Evolutionary conservation across 2,113 vertebrate species (phyloP).

Genomic region (Pelusios castaneus): DNA sequence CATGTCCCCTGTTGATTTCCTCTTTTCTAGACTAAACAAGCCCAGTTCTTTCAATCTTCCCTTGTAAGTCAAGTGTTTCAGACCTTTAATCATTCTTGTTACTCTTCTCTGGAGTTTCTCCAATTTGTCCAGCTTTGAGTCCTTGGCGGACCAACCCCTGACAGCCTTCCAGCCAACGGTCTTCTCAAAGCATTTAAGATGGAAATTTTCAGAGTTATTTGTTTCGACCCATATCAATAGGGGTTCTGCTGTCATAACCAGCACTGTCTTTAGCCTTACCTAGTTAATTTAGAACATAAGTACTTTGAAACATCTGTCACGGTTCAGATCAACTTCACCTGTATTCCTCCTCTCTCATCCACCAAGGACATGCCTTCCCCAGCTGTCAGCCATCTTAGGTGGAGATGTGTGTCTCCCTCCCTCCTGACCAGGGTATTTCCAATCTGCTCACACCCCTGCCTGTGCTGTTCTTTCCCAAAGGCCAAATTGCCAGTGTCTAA

Average conservation of each 20-base stretch:
- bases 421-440: background rate
- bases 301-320: background rate
- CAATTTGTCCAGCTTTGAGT: background rate
- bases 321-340: too few species aligned
- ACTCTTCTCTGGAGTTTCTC: too few species aligned
- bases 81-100: too few species aligned
- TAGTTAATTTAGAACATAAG: background rate
- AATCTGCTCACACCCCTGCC: too few species aligned
- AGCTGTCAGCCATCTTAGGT: too few species aligned
- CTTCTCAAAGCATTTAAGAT: background rate
- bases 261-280: background rate
- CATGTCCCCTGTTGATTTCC: too few species aligned
- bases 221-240: accelerated
- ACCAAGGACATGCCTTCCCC: too few species aligned
- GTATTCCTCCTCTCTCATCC: too few species aligned
- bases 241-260: background rate
- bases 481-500: background rate
- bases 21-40: too few species aligned
- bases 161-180: background rate
- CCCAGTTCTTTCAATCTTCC: too few species aligned
- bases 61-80: too few species aligned
- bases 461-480: background rate
- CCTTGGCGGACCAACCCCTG: background rate
- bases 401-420: too few species aligned
- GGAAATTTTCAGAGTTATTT: accelerated